These are phyloP conservation scores for Candidula unifasciata DNA, from an alignment of 2,888 invertebrate genomes.

Conservation along the genomic window DNA sequence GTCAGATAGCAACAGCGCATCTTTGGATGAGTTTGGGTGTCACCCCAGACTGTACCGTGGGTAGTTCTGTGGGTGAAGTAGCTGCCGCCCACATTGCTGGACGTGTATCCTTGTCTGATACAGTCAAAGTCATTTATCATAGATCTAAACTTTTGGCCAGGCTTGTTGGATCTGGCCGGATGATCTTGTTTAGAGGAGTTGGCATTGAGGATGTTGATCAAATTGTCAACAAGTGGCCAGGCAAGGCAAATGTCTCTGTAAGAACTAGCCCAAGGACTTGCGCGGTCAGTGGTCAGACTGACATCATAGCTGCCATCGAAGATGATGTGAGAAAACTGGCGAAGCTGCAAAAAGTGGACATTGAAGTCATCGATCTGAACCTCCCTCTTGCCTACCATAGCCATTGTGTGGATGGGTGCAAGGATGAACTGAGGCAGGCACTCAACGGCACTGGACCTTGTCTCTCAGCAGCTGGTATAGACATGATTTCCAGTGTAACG, in stretches of 20 bases:
- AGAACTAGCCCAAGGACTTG: conserved; percentile 54
- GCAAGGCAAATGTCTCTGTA: conserved; percentile 53
- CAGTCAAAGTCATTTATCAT: conserved; percentile 64
- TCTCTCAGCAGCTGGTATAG: conserved; percentile 1
- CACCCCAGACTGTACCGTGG: conserved; percentile 59
- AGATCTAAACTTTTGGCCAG: conserved; percentile 48
- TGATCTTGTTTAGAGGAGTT: conserved; percentile 60
- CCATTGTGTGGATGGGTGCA: conserved; percentile 58
- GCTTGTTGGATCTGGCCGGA: conserved; percentile 59
- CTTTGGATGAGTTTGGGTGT: conserved; percentile 61
- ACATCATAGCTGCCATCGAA: conserved; percentile 53
- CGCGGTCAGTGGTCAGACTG: conserved; percentile 58
- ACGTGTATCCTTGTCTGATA: conserved; percentile 57
- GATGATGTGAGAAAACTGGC: conserved; percentile 27
- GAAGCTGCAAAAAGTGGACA: conserved; percentile 1
- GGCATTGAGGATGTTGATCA: conserved; percentile 51
- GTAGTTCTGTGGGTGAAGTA: conserved; percentile 69
- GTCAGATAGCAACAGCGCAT: conserved; percentile 59
- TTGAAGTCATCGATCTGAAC: conserved; percentile 54
- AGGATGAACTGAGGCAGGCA: conserved; percentile 50
- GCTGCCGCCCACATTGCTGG: conserved; percentile 62
- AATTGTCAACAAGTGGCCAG: conserved; percentile 28
- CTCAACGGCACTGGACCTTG: conserved; percentile 52
- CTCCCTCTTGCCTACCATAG: conserved; percentile 68
- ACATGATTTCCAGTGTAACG: conserved; percentile 63